Conservation (phyloP, 2,888 invertebrate genomes). For the Escarpia spicata region DNA sequence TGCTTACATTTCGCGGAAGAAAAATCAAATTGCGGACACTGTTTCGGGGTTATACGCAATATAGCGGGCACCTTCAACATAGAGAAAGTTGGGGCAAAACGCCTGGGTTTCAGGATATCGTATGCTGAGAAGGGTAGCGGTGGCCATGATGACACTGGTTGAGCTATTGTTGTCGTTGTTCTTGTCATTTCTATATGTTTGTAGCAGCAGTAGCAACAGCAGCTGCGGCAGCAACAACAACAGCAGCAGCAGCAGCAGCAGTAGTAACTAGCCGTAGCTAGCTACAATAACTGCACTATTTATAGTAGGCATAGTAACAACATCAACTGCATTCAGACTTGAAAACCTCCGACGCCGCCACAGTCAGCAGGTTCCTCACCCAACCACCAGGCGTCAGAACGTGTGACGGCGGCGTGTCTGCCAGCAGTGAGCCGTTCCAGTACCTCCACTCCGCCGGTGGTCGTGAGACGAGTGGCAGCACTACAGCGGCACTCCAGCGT, state of each 20-base stretch:
- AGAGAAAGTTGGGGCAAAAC: too few species aligned
- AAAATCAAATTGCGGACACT: too few species aligned
- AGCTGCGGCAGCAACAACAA: background rate
- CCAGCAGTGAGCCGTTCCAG: background rate
- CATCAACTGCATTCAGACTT: background rate
- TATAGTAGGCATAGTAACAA: background rate
- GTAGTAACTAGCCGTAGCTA: background rate
- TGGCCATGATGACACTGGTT: too few species aligned
- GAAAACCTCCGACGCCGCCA: background rate
- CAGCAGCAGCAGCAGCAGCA: background rate
- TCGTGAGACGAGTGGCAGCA: background rate
- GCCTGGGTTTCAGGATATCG: too few species aligned
- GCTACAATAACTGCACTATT: background rate
- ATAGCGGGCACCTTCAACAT: too few species aligned
- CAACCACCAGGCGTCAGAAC: background rate
- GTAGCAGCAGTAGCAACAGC: background rate
- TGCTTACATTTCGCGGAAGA: too few species aligned
- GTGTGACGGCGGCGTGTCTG: background rate
- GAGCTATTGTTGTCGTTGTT: too few species aligned
- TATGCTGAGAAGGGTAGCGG: too few species aligned
- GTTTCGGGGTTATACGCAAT: too few species aligned
- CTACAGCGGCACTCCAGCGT: background rate
- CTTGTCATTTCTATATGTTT: too few species aligned
- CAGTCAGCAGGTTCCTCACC: background rate
- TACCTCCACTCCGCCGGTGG: background rate